phyloP scores from a whole-genome alignment of 2,888 invertebrate genomes.

The Plagodis pulveraria region DNA sequence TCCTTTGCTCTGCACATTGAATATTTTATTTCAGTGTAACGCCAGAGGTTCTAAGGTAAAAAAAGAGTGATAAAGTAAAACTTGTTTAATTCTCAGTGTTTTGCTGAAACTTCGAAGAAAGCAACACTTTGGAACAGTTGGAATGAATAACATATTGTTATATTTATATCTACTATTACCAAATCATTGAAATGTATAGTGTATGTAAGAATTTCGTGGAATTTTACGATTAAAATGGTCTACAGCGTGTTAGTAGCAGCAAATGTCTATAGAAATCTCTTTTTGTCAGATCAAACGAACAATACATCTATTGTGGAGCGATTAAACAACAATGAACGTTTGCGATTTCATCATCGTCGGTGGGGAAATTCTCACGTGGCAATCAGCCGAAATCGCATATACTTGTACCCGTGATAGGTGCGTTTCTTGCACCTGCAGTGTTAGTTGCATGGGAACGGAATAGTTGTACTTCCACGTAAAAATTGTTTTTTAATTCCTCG shows the following conservation, averaged over 20 bases:
- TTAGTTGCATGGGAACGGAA: slow-evolving; percentile 34
- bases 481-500: too few species aligned
- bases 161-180: too few species aligned
- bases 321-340: slow-evolving; percentile 71
- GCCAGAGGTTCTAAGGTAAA: too few species aligned
- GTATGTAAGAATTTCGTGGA: slow-evolving; percentile 1
- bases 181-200: neutral
- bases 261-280: slow-evolving; percentile 36
- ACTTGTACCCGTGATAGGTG: slow-evolving; percentile 17
- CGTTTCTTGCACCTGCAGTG: slow-evolving; percentile 54
- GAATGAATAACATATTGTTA: too few species aligned
- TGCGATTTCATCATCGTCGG: slow-evolving; percentile 72
- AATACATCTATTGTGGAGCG: slow-evolving; percentile 66
- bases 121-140: too few species aligned
- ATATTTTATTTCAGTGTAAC: too few species aligned
- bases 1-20: too few species aligned
- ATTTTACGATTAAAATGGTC: slow-evolving; percentile 8
- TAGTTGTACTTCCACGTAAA: slow-evolving; percentile 8
- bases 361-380: slow-evolving; percentile 73
- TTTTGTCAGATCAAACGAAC: slow-evolving; percentile 57
- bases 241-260: slow-evolving; percentile 25
- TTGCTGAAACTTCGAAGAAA: too few species aligned
- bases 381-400: slow-evolving; percentile 44
- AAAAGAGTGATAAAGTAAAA: too few species aligned
- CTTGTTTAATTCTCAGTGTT: too few species aligned